These are phyloP conservation scores for Pseudoips prasinana DNA, from an alignment of 2,888 invertebrate species.

Conservation along the genomic window DNA sequence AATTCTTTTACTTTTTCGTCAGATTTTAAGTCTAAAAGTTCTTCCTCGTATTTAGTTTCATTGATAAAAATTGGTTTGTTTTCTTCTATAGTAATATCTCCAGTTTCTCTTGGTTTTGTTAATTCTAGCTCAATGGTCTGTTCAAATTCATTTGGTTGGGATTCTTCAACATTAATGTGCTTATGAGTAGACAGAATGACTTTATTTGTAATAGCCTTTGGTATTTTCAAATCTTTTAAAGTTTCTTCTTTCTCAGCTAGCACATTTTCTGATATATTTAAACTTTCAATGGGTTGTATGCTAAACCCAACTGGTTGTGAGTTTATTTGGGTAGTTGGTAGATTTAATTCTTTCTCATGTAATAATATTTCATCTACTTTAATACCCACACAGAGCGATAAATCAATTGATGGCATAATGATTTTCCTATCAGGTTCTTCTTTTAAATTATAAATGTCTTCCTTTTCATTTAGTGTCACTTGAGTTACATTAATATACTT, in stretches of 20 bases:
- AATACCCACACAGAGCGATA: constrained; percentile 37
- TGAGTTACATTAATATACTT: constrained; percentile 61
- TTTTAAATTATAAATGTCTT: constrained; percentile 34
- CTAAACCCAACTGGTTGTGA: constrained; percentile 55
- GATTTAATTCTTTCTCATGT: constrained; percentile 46
- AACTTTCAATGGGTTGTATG: constrained; percentile 65
- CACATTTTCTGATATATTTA: constrained; percentile 48
- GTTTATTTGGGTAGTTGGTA: constrained; percentile 39
- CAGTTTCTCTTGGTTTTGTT: constrained; percentile 31
- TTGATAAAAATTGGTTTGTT: constrained; percentile 54
- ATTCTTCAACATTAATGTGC: constrained; percentile 49
- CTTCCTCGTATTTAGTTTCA: constrained; percentile 74
- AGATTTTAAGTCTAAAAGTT: constrained; percentile 36
- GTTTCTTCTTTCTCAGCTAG: constrained; percentile 50
- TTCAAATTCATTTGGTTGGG: constrained; percentile 47
- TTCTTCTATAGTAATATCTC: constrained; percentile 40
- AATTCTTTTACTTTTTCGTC: constrained; percentile 27
- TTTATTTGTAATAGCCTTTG: constrained; percentile 36
- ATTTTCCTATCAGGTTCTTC: constrained; percentile 33
- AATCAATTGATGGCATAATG: constrained; percentile 39
- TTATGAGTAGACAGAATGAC: constrained; percentile 41
- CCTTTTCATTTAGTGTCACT: constrained; percentile 65
- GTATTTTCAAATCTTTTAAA: constrained; percentile 31
- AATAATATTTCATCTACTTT: constrained; percentile 47
- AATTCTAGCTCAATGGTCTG: constrained; percentile 27